Evolutionary conservation across 2,888 invertebrate species (phyloP).

Genomic region (Dascillus cervinus): DNA sequence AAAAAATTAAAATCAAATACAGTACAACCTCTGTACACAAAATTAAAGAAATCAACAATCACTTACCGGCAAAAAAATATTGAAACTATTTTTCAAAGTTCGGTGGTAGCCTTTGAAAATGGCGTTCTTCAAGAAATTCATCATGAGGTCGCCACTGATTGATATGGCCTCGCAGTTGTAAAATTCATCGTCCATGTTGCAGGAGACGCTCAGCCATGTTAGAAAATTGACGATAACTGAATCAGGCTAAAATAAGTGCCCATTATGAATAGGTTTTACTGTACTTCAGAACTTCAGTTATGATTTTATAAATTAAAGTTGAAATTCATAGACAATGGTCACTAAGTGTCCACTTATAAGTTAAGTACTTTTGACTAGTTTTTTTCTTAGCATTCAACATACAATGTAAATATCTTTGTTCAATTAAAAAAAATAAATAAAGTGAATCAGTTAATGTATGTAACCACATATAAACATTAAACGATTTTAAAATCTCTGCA

Average conservation of each 20-base stretch:
- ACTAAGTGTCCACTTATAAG: too few relatives aligned
- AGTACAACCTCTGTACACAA: too few relatives aligned
- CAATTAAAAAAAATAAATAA: too few relatives aligned
- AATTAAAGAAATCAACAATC: too few relatives aligned
- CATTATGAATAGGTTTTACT: too few relatives aligned
- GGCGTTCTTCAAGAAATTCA: conserved; percentile 45
- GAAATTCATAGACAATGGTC: too few relatives aligned
- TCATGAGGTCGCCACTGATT: conserved; percentile 23
- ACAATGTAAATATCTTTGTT: too few relatives aligned
- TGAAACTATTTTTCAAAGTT: conserved; percentile 57
- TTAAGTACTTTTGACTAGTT: too few relatives aligned
- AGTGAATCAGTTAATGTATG: too few relatives aligned
- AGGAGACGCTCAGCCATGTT: conserved; percentile 47
- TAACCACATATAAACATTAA: neutral
- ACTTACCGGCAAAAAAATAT: conserved; percentile 62
- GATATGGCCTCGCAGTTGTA: conserved; percentile 18
- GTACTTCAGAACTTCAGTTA: too few relatives aligned
- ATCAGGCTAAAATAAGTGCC: conserved; percentile 48
- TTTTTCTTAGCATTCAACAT: too few relatives aligned
- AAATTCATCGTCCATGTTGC: conserved; percentile 17
- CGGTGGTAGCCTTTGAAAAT: conserved; percentile 50
- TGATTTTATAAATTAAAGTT: too few relatives aligned
- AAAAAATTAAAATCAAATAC: conserved; percentile 10
- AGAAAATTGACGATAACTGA: conserved; percentile 54
- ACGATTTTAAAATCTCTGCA: neutral